phyloP scores from a whole-genome alignment of 1,140 invertebrate genomes.

The Ruditapes philippinarum region DNA sequence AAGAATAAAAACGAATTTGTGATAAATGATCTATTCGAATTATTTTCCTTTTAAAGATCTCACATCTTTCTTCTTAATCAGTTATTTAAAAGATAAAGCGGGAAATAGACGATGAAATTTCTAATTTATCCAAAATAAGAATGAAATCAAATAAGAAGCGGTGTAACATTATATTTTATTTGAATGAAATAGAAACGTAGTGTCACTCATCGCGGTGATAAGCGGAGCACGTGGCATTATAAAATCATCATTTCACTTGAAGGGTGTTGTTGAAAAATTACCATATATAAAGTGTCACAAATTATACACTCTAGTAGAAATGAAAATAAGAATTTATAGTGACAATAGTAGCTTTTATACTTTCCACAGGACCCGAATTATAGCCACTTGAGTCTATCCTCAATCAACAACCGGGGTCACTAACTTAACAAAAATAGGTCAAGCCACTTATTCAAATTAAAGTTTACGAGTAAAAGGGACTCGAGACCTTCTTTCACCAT shows the following conservation, averaged over 20 bases:
- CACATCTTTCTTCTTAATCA: no score
- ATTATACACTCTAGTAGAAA: not conserved
- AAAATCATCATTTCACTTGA: not conserved
- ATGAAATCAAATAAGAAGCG: no score
- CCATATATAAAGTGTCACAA: conserved; percentile 19
- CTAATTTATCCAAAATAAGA: no score
- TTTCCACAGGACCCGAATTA: not conserved
- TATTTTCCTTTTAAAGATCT: no score
- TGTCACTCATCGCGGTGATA: not conserved
- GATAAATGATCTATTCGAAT: no score
- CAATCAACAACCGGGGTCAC: conserved; percentile 23
- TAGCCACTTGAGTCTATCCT: conserved; percentile 15
- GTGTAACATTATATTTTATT: no score
- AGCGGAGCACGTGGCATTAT: conserved; percentile 1
- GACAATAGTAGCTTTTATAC: conserved; percentile 18
- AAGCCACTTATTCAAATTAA: conserved; percentile 33
- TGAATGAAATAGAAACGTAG: not conserved
- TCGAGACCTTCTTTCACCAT: not conserved
- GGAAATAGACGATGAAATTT: no score
- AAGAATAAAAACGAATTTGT: no score
- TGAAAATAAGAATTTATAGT: conserved; percentile 12
- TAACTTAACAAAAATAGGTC: conserved; percentile 27
- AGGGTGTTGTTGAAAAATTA: not conserved
- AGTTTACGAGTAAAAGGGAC: not conserved
- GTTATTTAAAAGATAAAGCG: no score